Percentiles rank a stretch among this genome's conserved stretches.
These are phyloP conservation scores for Notothenia coriiceps DNA, from an alignment of 2,113 vertebrate species.

Conservation along the genomic window DNA sequence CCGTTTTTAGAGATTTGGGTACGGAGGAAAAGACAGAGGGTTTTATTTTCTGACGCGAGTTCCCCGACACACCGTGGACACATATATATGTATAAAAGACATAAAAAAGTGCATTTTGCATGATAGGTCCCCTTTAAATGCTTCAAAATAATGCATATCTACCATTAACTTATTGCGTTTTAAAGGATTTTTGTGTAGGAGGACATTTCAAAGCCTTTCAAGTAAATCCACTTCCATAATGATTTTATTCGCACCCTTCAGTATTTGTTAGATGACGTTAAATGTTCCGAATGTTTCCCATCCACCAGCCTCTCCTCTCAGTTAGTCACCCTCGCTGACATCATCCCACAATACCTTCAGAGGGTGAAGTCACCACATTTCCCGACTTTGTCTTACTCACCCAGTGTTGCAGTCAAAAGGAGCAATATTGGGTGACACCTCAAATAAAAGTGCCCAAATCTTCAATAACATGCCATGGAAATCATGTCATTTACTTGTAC, in stretches of 20 bases:
- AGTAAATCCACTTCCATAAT: background rate
- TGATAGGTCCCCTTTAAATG: too few species aligned
- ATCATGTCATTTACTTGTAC: too few species aligned
- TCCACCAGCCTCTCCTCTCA: slow-evolving; percentile 3
- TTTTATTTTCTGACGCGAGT: too few species aligned
- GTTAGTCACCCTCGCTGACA: slow-evolving; percentile 61
- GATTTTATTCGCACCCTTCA: too few species aligned
- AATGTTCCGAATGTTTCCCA: slow-evolving; percentile 16
- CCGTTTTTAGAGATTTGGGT: too few species aligned
- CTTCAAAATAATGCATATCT: background rate
- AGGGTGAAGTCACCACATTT: slow-evolving; percentile 66
- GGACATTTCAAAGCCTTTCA: background rate
- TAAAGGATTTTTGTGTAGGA: background rate
- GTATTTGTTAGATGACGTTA: background rate
- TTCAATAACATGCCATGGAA: background rate
- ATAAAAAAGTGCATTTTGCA: too few species aligned
- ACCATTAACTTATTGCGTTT: background rate
- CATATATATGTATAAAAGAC: too few species aligned
- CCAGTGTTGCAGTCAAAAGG: background rate
- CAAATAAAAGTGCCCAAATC: background rate
- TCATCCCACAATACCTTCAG: slow-evolving; percentile 46
- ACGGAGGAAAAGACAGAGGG: too few species aligned
- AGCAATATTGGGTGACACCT: background rate
- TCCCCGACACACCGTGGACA: too few species aligned
- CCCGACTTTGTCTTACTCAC: slow-evolving; percentile 34